These are phyloP conservation scores for Acronicta leporina DNA, from an alignment of 2,888 invertebrate genomes.

Conservation along the genomic window DNA sequence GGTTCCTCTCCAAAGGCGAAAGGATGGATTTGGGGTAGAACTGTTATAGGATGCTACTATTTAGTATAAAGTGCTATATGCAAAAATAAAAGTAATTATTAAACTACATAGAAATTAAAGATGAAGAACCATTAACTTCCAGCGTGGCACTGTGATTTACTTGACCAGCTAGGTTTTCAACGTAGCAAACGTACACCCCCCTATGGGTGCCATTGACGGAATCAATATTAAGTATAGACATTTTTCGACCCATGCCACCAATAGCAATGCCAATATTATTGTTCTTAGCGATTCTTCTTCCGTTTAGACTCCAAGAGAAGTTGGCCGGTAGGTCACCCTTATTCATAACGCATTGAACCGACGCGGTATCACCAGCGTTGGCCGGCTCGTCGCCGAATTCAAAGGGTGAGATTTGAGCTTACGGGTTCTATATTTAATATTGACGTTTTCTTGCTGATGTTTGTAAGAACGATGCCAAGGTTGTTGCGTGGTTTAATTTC, in stretches of 20 bases:
- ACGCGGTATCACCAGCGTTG: slow-evolving; percentile 93
- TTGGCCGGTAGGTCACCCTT: slow-evolving; percentile 95
- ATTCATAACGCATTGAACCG: slow-evolving; percentile 92
- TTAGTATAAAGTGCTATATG: slow-evolving; percentile 42
- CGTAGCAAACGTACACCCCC: slow-evolving; percentile 93
- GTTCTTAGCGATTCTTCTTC: slow-evolving; percentile 84
- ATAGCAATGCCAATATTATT: slow-evolving; percentile 89
- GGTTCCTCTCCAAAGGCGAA: slow-evolving; percentile 94
- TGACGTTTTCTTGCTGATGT: slow-evolving; percentile 90
- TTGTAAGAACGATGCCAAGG: slow-evolving; percentile 89
- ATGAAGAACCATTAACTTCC: slow-evolving; percentile 91
- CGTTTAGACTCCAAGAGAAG: slow-evolving; percentile 91
- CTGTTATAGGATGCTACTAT: slow-evolving; percentile 75
- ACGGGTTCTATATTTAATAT: slow-evolving; percentile 91
- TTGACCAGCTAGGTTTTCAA: slow-evolving; percentile 91
- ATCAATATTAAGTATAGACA: slow-evolving; percentile 92
- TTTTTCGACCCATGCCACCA: slow-evolving; percentile 90
- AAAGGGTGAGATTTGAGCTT: slow-evolving; percentile 90
- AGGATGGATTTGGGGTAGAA: slow-evolving; percentile 93
- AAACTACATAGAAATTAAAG: slow-evolving; percentile 58
- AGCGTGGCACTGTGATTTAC: slow-evolving; percentile 91
- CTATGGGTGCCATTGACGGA: slow-evolving; percentile 91
- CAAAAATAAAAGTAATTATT: slow-evolving; percentile 43
- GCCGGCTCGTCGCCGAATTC: slow-evolving; percentile 91
- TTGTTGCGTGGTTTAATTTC: slow-evolving; percentile 83